Conservation (phyloP, 1,140 invertebrate genomes). For the Holcopasites calliopsidis region DNA sequence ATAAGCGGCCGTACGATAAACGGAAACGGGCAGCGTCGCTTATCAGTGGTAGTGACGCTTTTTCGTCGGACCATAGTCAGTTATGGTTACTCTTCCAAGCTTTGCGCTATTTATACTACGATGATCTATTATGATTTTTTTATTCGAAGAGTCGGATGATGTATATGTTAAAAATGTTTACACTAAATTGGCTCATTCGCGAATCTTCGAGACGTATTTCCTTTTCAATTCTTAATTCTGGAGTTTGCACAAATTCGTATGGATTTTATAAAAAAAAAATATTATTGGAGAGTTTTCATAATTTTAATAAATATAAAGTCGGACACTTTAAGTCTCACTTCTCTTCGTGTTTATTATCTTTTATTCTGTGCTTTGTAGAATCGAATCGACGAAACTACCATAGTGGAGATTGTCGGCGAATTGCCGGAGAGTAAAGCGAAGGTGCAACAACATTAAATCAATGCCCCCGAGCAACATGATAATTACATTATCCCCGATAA, state of each 20-base stretch:
- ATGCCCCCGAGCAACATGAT: slow-evolving; percentile 43
- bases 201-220: no score
- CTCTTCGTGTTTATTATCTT: neutral
- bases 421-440: slow-evolving; percentile 19
- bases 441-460: slow-evolving; percentile 54
- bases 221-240: no score
- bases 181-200: no score
- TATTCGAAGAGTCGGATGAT: no score
- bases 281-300: no score
- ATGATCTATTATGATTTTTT: no score
- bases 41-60: slow-evolving; percentile 39
- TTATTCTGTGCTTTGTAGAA: neutral
- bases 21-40: slow-evolving; percentile 28
- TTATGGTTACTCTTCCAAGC: neutral
- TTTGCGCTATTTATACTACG: no score
- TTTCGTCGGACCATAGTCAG: neutral
- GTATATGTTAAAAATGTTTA: no score
- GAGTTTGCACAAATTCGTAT: no score
- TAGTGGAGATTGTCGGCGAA: slow-evolving; percentile 21
- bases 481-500: slow-evolving; percentile 66
- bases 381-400: slow-evolving; percentile 5
- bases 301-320: no score
- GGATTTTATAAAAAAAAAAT: no score
- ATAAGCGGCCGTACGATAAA: slow-evolving; percentile 46
- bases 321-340: neutral